phyloP scores from a whole-genome alignment of 1,140 invertebrate genomes.

The Lucilia cuprina region DNA sequence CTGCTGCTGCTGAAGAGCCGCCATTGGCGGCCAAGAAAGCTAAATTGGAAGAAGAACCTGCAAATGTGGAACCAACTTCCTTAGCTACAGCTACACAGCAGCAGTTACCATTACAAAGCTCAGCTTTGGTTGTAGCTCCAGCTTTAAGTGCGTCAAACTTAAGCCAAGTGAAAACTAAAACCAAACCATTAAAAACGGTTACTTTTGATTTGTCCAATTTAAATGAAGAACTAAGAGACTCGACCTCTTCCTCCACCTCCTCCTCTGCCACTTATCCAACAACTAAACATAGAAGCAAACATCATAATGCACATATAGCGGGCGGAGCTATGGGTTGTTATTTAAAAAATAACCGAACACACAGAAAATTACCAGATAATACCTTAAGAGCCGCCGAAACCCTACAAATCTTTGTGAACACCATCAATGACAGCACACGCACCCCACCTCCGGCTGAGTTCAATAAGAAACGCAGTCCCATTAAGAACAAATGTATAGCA shows the following conservation, averaged over 20 bases:
- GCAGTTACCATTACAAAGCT: no score
- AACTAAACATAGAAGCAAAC: no score
- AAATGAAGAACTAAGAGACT: neutral
- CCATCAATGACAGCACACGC: neutral
- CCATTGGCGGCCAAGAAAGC: neutral
- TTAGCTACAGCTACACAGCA: neutral
- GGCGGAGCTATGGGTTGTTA: neutral
- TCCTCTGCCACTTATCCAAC: no score
- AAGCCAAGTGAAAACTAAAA: neutral
- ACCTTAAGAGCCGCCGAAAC: neutral
- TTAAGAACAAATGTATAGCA: neutral
- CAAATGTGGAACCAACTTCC: neutral
- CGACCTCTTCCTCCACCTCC: neutral
- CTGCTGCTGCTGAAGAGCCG: neutral
- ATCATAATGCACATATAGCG: neutral
- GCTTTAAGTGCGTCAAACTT: neutral
- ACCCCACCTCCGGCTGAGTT: neutral
- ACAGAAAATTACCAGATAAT: neutral
- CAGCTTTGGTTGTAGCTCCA: no score
- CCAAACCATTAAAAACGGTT: neutral
- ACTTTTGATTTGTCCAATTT: neutral
- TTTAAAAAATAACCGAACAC: neutral
- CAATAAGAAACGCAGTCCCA: neutral
- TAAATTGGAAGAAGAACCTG: neutral
- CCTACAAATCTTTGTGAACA: neutral